Evolutionary conservation across 1,140 invertebrate genomes (phyloP).

Genomic region (Cydia amplana): DNA sequence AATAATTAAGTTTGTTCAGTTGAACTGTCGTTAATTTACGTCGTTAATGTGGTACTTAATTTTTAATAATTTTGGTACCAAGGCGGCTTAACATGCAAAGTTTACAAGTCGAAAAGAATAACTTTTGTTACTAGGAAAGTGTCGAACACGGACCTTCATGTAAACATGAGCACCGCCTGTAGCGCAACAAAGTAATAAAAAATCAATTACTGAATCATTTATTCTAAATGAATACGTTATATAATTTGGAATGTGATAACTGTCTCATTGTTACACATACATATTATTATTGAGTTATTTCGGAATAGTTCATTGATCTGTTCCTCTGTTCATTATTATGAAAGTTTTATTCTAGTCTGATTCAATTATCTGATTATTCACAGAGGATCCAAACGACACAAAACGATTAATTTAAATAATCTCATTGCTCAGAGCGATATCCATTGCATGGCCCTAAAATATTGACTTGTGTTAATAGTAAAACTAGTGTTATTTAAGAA

Average conservation of each 20-base stretch:
- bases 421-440: too few relatives aligned
- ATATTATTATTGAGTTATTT: too few relatives aligned
- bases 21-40: conserved; percentile 43
- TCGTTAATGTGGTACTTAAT: conserved; percentile 48
- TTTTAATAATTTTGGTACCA: conserved; percentile 35
- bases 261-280: background rate
- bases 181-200: background rate
- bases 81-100: conserved; percentile 40
- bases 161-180: background rate
- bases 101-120: conserved; percentile 42
- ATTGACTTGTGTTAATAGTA: too few relatives aligned
- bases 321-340: too few relatives aligned
- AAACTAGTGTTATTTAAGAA: background rate
- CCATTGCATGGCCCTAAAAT: too few relatives aligned
- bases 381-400: too few relatives aligned
- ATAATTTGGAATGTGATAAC: background rate
- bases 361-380: too few relatives aligned
- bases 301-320: too few relatives aligned
- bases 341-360: too few relatives aligned
- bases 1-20: conserved; percentile 38
- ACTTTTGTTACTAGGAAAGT: conserved; percentile 31
- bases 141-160: background rate
- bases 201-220: background rate
- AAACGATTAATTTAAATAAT: too few relatives aligned
- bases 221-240: background rate